Evolutionary conservation across 2,113 vertebrate genomes (phyloP), one percentile per base, ranked within the genome.

Genomic region (Lepus timidus): DNA sequence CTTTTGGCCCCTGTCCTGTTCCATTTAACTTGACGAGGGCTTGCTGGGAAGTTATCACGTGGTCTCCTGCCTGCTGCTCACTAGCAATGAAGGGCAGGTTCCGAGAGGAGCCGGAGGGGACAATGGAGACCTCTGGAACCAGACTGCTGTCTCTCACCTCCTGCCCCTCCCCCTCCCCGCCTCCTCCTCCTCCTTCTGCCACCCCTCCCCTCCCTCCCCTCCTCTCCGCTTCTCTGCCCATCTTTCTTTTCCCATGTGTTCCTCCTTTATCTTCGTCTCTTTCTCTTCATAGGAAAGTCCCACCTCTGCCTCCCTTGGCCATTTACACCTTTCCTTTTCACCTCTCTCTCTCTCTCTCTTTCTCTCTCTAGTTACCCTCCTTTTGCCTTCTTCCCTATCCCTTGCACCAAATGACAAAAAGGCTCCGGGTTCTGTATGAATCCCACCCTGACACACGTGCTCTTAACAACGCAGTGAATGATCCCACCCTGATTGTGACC

Each of bases 191-290:
- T 27, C 6, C 11, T 23, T 27, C 6, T 16, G 16, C 0, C 2
- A 4, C 10, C 20, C 10, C 9, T 25, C 25, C 78, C n/a, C 25
- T 49, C 29, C 14, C 82, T 20, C 29, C 49, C 9, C 0, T 7
- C 49, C 36, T 31, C 20, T 82, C 16, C 67, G 20, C 64, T 3
- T 52, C 36, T 67, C 20, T 58, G 33, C 49, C 29, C 39, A 31
- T 25, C 36, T 16, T 31, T n/a, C 17, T 1, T n/a, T 25, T n/a
- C 58, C 44, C 33, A 22, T 4, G 0, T 23, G 5, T 7, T 0
- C 67, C 76, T 52, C 23, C 62, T 51, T 29, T 25, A 2, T 64
- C 71, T 70, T 27, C 7, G 2, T 39, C 17, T 65, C 36, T 88
- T 44, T 68, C 17, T 71, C 51, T 58, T 12, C 16, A 19, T 9